Evolutionary conservation across 2,797 vertebrate genomes (phyloP).

Genomic region (Vespertilio murinus): DNA sequence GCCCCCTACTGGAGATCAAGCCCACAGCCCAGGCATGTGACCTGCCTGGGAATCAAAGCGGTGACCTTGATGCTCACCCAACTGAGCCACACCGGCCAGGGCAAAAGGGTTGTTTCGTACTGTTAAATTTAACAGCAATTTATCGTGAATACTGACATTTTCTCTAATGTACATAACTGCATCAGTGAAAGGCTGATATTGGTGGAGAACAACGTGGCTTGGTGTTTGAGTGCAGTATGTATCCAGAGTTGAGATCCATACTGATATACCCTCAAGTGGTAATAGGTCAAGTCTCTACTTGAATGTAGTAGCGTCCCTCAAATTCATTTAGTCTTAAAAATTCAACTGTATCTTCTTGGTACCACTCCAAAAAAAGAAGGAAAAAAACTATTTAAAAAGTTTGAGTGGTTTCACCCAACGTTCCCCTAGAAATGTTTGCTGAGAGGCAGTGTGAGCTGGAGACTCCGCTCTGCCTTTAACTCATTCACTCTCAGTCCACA

Average conservation of each 20-base stretch:
- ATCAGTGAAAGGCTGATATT: neutral
- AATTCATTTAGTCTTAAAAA: neutral
- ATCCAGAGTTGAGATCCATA: neutral
- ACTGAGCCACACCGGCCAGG: neutral
- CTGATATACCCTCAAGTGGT: neutral
- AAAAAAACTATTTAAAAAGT: neutral
- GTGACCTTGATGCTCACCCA: neutral
- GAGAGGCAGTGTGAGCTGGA: neutral
- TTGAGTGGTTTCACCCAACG: neutral
- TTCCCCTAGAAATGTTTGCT: neutral
- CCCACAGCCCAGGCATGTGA: neutral
- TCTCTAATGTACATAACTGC: neutral
- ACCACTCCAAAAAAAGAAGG: neutral
- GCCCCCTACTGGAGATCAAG: neutral
- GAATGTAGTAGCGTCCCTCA: neutral
- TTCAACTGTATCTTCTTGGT: neutral
- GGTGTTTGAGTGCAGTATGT: neutral
- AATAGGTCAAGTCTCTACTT: neutral
- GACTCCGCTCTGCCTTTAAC: neutral
- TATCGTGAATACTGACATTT: conserved; percentile 19
- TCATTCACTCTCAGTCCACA: neutral
- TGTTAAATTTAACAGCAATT: neutral
- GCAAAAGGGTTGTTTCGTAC: neutral
- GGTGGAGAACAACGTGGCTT: neutral
- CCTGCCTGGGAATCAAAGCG: neutral